Base-by-base conservation (phyloP, 2,888 invertebrate genomes). In the Zaprionus bogoriensis region DNA sequence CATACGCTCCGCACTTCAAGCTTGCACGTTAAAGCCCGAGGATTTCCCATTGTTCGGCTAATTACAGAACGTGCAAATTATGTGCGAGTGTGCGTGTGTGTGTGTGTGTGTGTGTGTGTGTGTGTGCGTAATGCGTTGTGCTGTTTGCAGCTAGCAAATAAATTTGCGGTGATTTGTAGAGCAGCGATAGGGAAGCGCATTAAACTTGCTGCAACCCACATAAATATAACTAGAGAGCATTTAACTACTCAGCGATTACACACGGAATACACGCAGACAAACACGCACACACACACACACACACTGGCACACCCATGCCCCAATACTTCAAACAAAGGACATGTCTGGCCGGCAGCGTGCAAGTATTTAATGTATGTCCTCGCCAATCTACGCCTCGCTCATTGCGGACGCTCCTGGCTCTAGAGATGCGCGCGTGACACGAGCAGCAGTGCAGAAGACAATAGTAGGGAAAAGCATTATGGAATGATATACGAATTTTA, bases 161-260 rank as follows among this genome's bases (percentile, higher is more conserved):
- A 75, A 80, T 75, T 77, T 73, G 63, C 70, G 69, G 75, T 80
- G 75, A 78, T 78, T 78, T 81, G 78, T 78, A 48, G 78, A 78
- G 65, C 51, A 65, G 69, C 63, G 69, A 50, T 61, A 36, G 63
- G 41, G 58, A 62, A 64, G 65, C 60, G 74, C 79, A 82, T 79
- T 82, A 74, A 68, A 55, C 48, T 61, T 53, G 52, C 66, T 55
- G 59, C 60, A 61, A 66, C 66, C 64, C 59, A 67, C 64, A 73
- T 69, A 66, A 52, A 59, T 67, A 59, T 61, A 73, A 55, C 46
- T 67, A 51, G 62, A 61, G 58, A 59, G 65, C 52, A 74, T 79
- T 76, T 74, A 73, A 76, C 66, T 81, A 78, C 78, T 63, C 50
- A 51, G 27, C 76, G 65, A 72, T 66, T 65, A 65, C 64, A 52